phyloP scores from a whole-genome alignment of 2,797 vertebrate species.

The Echiichthys vipera region DNA sequence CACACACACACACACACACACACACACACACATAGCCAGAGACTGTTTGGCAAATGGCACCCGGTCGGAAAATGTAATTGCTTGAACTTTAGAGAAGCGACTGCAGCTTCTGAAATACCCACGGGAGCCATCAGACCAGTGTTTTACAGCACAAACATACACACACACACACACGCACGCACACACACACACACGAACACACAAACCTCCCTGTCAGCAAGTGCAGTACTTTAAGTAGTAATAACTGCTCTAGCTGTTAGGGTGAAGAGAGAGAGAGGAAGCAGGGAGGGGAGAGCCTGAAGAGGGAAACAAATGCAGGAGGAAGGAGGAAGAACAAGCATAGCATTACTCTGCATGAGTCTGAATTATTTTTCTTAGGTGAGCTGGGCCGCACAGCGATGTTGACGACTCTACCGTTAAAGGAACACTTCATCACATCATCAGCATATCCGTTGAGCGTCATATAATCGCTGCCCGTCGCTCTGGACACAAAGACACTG shows the following conservation, averaged over 20 bases:
- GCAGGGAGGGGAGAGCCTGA: conserved; percentile 9
- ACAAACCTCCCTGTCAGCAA: conserved; percentile 73
- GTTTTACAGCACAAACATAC: conserved; percentile 59
- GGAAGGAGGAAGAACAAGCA: conserved; percentile 40
- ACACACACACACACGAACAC: conserved; percentile 42
- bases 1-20: conserved; percentile 17
- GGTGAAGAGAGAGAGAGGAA: conserved; percentile 48
- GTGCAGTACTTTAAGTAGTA: conserved; percentile 74
- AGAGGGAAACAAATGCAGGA: conserved; percentile 32
- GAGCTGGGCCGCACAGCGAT: conserved; percentile 5
- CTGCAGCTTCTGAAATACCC: conserved; percentile 74
- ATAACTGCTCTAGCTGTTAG: conserved; percentile 70
- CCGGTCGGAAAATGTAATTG: conserved; percentile 78
- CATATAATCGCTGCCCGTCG: conserved; percentile 8
- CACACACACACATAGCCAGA: conserved; percentile 42
- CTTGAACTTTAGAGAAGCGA: conserved; percentile 80
- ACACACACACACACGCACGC: conserved; percentile 25
- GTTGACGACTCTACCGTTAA: conserved; percentile 46
- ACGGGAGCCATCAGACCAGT: conserved; percentile 74
- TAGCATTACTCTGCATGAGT: conserved; percentile 58
- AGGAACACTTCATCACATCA: conserved; percentile 19
- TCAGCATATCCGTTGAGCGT: conserved; percentile 1
- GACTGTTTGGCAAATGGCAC: conserved; percentile 75
- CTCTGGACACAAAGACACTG: neutral
- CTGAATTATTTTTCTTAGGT: conserved; percentile 40